Base-by-base conservation (phyloP, 2,797 vertebrate species). In the Anniella stebbinsi region DNA sequence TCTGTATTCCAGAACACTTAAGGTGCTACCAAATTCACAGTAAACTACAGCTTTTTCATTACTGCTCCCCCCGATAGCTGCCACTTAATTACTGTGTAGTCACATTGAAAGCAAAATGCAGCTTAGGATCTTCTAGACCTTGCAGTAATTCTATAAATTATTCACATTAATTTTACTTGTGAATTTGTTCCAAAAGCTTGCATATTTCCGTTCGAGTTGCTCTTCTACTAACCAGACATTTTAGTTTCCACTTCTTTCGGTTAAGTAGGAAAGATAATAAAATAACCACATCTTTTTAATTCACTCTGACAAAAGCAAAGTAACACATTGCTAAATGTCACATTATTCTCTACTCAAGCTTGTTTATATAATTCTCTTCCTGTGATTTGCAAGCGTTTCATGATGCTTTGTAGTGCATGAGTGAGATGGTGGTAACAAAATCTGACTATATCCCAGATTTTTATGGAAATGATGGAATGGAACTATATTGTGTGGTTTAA, bases 201-300 rank as follows among this genome's bases (percentile, higher is more conserved):
- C 51, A n/a, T 87, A 25, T 90, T 93, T 91, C 86, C 67, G 28
- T 36, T 28, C 48, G 1, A 28, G 45, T 21, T 33, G 28, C 1
- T 78, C 3, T 76, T 75, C 23, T 45, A 70, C 82, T 33, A 86
- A 25, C 76, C 38, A 63, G 86, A 60, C 63, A 7, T 78, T 87
- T 90, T 84, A 18, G 41, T 54, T 12, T 21, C 45, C 69, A 57
- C 13, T 10, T 4, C 11, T 91, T 80, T 89, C 1, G 57, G 48
- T 89, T 84, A 86, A 90, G 23, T 73, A 38, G 90, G 75, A 45
- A 41, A 83, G 88, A 76, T 83, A 72, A 83, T 86, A 87, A 89
- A 89, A 86, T 80, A 80, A 2, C 87, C 48, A 51, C 38, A 38
- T 73, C 78, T 10, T 18, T 86, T 45, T 4, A 57, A 86, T 89